These are phyloP conservation scores for Nasalis larvatus DNA, from an alignment of 2,113 vertebrate species.

Conservation along the genomic window DNA sequence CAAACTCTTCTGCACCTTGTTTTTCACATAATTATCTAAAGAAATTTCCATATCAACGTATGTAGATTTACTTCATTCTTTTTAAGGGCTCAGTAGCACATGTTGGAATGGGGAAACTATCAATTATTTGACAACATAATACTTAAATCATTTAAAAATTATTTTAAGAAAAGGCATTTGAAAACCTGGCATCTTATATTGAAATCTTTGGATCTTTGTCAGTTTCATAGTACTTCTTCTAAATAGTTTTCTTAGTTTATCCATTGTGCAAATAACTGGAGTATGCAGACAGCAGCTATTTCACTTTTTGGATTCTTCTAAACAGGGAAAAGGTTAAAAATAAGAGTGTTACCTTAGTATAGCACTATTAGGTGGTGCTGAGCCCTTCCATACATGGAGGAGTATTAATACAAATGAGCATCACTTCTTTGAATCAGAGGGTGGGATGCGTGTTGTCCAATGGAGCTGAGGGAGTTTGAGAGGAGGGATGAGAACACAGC, in stretches of 20 bases:
- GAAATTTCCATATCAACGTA: neutral
- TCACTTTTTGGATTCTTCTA: neutral
- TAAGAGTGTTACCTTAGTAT: neutral
- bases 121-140: slow-evolving; percentile 27
- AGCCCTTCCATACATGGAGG: neutral
- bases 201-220: slow-evolving; percentile 1
- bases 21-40: neutral
- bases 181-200: neutral
- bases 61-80: neutral
- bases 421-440: neutral
- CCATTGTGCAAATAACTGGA: neutral
- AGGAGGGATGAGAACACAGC: neutral
- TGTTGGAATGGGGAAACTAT: neutral
- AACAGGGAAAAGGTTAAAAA: neutral
- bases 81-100: neutral
- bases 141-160: neutral
- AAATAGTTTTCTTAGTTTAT: slow-evolving; percentile 18
- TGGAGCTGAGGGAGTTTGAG: neutral
- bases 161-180: slow-evolving; percentile 1
- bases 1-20: neutral
- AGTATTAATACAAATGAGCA: neutral
- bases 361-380: neutral
- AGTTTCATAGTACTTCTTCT: neutral
- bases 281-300: neutral
- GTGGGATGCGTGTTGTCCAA: neutral